Evolutionary conservation across 2,113 vertebrate species (phyloP).

Genomic region (Equus przewalskii): DNA sequence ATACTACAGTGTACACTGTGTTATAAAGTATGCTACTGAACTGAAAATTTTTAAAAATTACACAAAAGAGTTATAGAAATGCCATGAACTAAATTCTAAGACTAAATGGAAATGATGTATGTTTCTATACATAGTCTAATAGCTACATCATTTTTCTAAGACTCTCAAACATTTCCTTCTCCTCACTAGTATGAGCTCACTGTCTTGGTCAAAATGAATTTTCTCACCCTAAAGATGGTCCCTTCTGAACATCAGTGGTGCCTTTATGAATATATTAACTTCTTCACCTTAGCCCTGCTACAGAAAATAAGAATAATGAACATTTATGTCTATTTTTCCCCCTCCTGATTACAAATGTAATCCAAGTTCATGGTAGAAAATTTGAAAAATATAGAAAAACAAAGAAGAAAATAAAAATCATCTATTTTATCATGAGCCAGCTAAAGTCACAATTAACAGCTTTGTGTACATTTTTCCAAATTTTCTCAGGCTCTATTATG

Average conservation of each 20-base stretch:
- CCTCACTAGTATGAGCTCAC: background rate
- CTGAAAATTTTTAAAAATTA: constrained; percentile 14
- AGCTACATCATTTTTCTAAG: background rate
- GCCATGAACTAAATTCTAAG: constrained; percentile 19
- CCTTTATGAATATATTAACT: constrained; percentile 41
- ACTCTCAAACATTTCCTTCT: constrained; percentile 43
- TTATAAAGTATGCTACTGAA: background rate
- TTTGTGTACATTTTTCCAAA: background rate
- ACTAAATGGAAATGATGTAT: background rate
- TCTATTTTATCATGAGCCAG: background rate
- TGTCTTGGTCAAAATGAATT: constrained; percentile 34
- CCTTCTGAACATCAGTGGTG: background rate
- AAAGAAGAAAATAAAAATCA: background rate
- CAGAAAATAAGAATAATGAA: constrained; percentile 1
- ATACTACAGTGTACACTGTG: background rate
- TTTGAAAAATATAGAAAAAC: background rate
- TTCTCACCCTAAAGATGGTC: constrained; percentile 14
- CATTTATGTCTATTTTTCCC: background rate
- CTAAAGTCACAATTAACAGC: constrained; percentile 11
- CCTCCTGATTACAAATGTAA: constrained; percentile 43
- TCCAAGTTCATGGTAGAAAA: constrained; percentile 21
- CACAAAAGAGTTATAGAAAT: constrained; percentile 50
- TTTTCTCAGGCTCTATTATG: background rate
- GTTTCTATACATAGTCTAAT: background rate
- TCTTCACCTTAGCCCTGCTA: background rate